A percentile compares a stretch with the other conserved stretches of the same genome.
phyloP scores from a whole-genome alignment of 2,888 invertebrate genomes.

The Heteropelma amictum region DNA sequence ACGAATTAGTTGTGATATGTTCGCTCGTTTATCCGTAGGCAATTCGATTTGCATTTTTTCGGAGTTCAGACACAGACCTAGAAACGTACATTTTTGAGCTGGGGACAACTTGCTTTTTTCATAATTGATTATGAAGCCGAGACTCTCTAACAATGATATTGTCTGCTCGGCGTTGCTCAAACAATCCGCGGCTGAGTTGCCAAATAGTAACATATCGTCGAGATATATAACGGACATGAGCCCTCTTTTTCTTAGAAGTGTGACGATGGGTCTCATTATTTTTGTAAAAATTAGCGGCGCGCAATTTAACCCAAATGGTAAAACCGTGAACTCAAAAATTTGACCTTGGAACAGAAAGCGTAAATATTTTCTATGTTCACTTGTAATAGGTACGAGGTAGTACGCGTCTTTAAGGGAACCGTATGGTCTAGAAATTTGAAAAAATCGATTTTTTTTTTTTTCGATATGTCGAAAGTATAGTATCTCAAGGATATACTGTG shows the following conservation, averaged over 20 bases:
- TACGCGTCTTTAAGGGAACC: conserved; percentile 39
- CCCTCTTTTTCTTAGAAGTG: not conserved
- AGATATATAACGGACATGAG: conserved; percentile 13
- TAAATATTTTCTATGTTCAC: conserved; percentile 12
- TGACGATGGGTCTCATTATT: conserved; percentile 12
- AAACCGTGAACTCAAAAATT: conserved; percentile 10
- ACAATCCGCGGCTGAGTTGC: not conserved
- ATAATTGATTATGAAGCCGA: conserved; percentile 30
- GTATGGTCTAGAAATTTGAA: too few species aligned
- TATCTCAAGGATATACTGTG: too few species aligned
- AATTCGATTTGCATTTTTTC: conserved; percentile 26
- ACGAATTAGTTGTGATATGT: not conserved
- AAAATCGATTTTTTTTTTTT: too few species aligned
- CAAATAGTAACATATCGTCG: conserved; percentile 23
- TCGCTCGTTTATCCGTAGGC: not conserved
- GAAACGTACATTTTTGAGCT: not conserved
- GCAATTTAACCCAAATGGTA: conserved; percentile 12
- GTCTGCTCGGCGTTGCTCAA: not conserved
- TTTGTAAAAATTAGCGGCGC: conserved; percentile 27
- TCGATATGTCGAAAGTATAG: too few species aligned
- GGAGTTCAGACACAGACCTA: conserved; percentile 21
- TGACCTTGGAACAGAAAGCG: conserved; percentile 16
- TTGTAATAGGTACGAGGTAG: conserved; percentile 9
- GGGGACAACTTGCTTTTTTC: conserved; percentile 19
- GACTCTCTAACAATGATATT: conserved; percentile 4